Conservation (phyloP, 2,113 vertebrate species). For the Prinia subflava region DNA sequence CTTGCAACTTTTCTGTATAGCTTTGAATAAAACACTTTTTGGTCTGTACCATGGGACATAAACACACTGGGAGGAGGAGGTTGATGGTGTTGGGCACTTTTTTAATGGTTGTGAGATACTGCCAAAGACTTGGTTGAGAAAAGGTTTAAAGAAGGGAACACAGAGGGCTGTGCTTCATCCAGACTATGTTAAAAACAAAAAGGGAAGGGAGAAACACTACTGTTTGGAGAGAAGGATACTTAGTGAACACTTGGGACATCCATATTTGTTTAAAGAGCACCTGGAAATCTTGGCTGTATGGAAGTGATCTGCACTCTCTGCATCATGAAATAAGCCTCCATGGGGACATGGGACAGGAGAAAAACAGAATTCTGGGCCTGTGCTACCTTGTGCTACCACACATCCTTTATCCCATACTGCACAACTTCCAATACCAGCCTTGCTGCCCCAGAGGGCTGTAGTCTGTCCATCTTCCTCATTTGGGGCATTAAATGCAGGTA, state of each 20-base stretch:
- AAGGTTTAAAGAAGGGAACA: neutral
- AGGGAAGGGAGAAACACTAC: neutral
- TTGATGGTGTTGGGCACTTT: neutral
- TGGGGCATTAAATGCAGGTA: neutral
- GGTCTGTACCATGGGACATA: fast-evolving
- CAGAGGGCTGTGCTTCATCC: neutral
- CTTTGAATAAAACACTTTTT: neutral
- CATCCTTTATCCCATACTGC: neutral
- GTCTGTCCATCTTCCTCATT: neutral
- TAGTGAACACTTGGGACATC: neutral
- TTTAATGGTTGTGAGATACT: neutral
- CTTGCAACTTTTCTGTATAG: neutral
- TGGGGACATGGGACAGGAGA: neutral
- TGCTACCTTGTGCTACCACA: neutral
- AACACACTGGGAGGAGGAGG: neutral
- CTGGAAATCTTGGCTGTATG: neutral
- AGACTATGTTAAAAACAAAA: neutral
- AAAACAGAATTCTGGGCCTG: neutral
- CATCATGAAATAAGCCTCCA: neutral
- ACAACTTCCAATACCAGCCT: neutral
- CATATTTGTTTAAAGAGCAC: neutral
- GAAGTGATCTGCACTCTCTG: neutral
- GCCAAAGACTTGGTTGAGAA: neutral
- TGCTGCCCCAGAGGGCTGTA: neutral
- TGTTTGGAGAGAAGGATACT: neutral